Percentiles rank a stretch among this genome's conserved stretches.
Evolutionary conservation across 1,140 invertebrate species (phyloP).

Genomic region (Listronotus oregonensis): DNA sequence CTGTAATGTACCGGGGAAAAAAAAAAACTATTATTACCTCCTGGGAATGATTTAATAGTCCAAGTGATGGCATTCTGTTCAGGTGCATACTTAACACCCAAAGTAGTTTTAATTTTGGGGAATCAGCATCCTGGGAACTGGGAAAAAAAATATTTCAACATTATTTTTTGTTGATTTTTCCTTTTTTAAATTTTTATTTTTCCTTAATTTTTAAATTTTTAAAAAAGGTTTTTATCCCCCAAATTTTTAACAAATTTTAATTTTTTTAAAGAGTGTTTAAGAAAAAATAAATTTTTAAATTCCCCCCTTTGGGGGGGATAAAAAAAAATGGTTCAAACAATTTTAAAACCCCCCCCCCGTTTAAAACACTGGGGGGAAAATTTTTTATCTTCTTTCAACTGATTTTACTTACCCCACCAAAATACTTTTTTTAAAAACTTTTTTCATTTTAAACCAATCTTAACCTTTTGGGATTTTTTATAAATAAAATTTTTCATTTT

Average conservation of each 20-base stretch:
- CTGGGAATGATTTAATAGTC: conserved; percentile 99
- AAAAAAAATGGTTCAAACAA: conserved; percentile 98
- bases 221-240: no score
- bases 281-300: conserved; percentile 99
- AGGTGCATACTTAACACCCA: conserved; percentile 96
- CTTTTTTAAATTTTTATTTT: conserved; percentile 97
- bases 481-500: conserved; percentile 98
- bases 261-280: conserved; percentile 98
- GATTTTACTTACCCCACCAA: conserved; percentile 98
- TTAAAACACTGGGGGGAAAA: conserved; percentile 99
- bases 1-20: no score
- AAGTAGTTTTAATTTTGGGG: conserved; percentile 99
- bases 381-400: conserved; percentile 98
- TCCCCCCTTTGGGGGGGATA: conserved; percentile 98
- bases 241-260: no score
- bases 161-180: conserved; percentile 99
- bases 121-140: conserved; percentile 98
- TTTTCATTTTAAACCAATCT: conserved; percentile 97
- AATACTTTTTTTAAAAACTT: conserved; percentile 98
- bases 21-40: conserved; percentile 76
- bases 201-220: no score
- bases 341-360: conserved; percentile 97
- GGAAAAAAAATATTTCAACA: conserved; percentile 95
- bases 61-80: conserved; percentile 98
- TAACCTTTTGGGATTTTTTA: conserved; percentile 99